Evolutionary conservation across 2,888 invertebrate species (phyloP), one percentile per base, ranked within the genome.

Genomic region (Eristalis intricaria): DNA sequence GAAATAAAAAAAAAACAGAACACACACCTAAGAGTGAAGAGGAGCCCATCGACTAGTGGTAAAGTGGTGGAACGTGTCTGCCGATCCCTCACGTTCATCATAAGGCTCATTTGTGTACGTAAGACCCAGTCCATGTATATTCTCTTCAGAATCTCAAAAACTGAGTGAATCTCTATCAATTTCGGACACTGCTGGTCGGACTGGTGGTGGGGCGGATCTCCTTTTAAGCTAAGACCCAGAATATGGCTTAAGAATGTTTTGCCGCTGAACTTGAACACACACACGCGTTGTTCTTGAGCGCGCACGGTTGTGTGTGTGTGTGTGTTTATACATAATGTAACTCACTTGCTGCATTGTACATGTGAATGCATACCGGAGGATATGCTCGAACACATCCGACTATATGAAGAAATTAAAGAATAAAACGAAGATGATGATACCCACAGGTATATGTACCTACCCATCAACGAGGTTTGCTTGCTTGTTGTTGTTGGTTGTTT

Each of bases 1-100:
- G 81, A 76, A 70, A 71, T 38, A 84, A 73, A 26, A 26, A 26
- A 26, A 26, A 26, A 26, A 26, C 1, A 26, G 3, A 26, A 1
- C 1, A 26, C 26, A 26, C 66, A 80, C 74, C 74, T 68, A 63
- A 81, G 58, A 66, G 32, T 29, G 35, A 64, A 64, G 63, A 64
- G 64, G 23, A 64, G 60, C 19, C 19, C 19, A 50, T 50, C 19
- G 63, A 23, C 68, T 76, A 79, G 79, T 79, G 78, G 84, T 84
- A 79, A 84, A 80, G 84, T 75, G 84, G 84, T 84, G 84, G 80
- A 84, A 84, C 84, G 80, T 84, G 80, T 84, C 80, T 75, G 68
- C 70, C 80, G 75, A 80, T 84, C 80, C 84, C 75, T 80, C 79
- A 84, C 75, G 84, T 84, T 80, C 80, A 84, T 84, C 80, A 75